Evolutionary conservation across 2,888 invertebrate genomes (phyloP), one percentile per base, ranked within the genome.

Genomic region (Stratiomys singularior): DNA sequence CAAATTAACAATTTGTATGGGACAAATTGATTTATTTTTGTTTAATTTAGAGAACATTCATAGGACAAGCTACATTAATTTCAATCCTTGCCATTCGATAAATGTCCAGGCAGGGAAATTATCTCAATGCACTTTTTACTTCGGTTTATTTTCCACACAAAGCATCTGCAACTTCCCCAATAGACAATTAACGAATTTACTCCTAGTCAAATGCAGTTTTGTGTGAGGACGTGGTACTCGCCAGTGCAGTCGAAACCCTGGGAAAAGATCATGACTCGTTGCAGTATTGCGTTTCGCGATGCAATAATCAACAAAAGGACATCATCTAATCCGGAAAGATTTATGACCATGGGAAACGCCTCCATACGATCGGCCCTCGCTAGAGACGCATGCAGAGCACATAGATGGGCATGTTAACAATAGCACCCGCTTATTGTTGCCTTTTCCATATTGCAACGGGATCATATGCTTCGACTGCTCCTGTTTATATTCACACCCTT

Each of bases 311-410:
- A 63, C 77, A 76, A 64, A 79, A 77, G 25, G 60, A 58, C 15
- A n/a, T 30, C 76, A 44, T 76, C 76, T 79, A 79, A 79, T 79
- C 79, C 79, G 56, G 46, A 37, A 76, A 78, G 79, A 79, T 79
- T 79, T 79, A 79, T 79, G 76, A 76, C 71, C 79, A 78, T 79
- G 79, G 78, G 79, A 79, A 79, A 78, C 78, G 79, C 78, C 76
- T 66, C 64, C 64, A 21, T 76, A 64, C 64, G 47, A 76, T 76
- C 47, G 76, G 63, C 27, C 66, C 60, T 27, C 30, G 28, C 46
- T n/a, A n/a, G 11, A 44, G 21, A 3, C 58, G 15, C 28, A 25
- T 9, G 25, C n/a, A n/a, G n/a, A n/a, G n/a, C 2, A 25, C 47
- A 23, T 18, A 11, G 13, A 60, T n/a, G n/a, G n/a, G 47, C 46